Base-by-base conservation (phyloP, 2,797 vertebrate genomes). In the Megaceryle alcyon region DNA sequence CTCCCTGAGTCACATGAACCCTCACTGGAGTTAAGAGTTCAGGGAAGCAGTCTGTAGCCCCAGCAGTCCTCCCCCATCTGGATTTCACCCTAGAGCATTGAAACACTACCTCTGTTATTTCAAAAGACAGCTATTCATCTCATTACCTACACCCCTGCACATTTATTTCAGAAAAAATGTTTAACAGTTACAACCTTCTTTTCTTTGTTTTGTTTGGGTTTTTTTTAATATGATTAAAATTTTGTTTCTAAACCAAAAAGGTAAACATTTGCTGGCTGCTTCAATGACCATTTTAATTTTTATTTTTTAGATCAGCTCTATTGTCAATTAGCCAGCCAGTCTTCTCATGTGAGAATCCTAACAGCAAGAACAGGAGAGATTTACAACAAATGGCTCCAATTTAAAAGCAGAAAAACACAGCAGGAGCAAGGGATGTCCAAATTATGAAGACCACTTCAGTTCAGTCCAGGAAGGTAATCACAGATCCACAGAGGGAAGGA, bases 371-470 rank as follows among this genome's bases (percentile, higher is more conserved):
- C 26, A 33, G 61, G 26, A 94, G 53, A 88, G 10, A 70, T 92
- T 88, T 86, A 63, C 44, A 86, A 82, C 31, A 95, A 88, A 92
- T 92, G 53, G 23, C 44, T 76, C 51, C 37, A 88, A 86, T 94
- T 91, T 86, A 56, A 84, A 80, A 94, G 60, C 71, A 90, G 90
- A 92, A 94, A 92, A 95, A 48, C 64, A 70, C 81, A 85, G 88
- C 71, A 51, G 75, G 88, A 93, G 33, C 26, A 64, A 85, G 65
- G n/a, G 61, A 44, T 72, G 78, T 80, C 61, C 86, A 93, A 77
- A 94, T 93, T 85, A 96, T 43, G 60, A 93, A 89, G 64, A 60
- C 41, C 48, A 59, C 64, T 95, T 86, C 71, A 91, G 51, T 64
- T 94, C 72, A 84, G 80, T 75, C 60, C 86, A 68, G 44, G 66